phyloP scores from a whole-genome alignment of 1,140 invertebrate species.

The Papilio dardanus region DNA sequence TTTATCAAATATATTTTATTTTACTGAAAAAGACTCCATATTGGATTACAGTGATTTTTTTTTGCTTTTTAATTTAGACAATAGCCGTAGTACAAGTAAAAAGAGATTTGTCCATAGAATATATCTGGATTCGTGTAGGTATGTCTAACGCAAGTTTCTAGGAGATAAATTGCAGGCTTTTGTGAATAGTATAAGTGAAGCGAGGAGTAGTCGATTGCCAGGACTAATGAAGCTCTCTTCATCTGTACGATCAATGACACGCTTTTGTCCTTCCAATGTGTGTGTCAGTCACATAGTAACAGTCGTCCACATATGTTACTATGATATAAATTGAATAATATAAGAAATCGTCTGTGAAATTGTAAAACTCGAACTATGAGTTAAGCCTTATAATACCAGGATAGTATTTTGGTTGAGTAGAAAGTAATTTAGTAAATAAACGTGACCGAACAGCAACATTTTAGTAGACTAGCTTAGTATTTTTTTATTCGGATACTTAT shows the following conservation, averaged over 20 bases:
- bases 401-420: too few species aligned
- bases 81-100: too few species aligned
- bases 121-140: neutral
- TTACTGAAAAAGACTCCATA: too few species aligned
- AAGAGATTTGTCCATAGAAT: neutral
- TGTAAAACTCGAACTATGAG: too few species aligned
- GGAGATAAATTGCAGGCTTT: conserved; percentile 9
- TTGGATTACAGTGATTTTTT: too few species aligned
- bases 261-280: neutral
- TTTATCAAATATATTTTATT: too few species aligned
- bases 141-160: neutral
- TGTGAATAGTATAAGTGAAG: conserved; percentile 4
- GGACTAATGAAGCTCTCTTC: conserved; percentile 6
- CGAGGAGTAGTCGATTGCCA: conserved; percentile 1
- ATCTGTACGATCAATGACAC: neutral
- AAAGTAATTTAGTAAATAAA: too few species aligned
- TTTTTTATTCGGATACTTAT: too few species aligned
- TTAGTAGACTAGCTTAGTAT: too few species aligned
- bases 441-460: too few species aligned
- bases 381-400: too few species aligned
- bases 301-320: neutral
- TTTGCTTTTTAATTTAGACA: too few species aligned
- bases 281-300: neutral
- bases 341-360: neutral
- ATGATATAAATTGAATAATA: neutral